Evolutionary conservation across 1,140 invertebrate genomes (phyloP).

Genomic region (Mactra quadrangularis): DNA sequence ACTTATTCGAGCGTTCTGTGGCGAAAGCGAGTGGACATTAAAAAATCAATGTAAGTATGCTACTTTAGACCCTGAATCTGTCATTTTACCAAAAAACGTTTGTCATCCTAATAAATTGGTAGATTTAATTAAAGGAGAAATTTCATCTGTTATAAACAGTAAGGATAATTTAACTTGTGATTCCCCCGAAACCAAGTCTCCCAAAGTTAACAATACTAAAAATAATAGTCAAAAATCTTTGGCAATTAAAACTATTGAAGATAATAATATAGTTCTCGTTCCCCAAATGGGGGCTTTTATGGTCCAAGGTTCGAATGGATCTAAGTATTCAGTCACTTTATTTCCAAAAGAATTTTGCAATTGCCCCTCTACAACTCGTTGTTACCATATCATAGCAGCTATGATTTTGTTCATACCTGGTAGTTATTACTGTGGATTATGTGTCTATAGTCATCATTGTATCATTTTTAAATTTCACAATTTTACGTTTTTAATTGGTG

Average conservation of each 20-base stretch:
- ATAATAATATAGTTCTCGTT: neutral
- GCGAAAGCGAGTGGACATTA: conserved; percentile 26
- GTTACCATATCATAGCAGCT: conserved; percentile 16
- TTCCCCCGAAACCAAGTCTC: neutral
- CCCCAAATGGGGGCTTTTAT: conserved; percentile 4
- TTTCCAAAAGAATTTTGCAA: neutral
- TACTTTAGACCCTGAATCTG: neutral
- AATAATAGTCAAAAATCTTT: neutral
- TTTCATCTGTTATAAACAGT: neutral
- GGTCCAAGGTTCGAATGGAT: neutral
- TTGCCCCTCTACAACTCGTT: neutral
- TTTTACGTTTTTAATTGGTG: too few relatives aligned
- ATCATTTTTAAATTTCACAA: too few relatives aligned
- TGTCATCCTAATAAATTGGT: neutral
- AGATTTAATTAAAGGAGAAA: conserved; percentile 2
- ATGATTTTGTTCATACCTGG: too few relatives aligned
- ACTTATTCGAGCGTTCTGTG: conserved; percentile 1
- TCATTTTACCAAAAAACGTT: conserved; percentile 2
- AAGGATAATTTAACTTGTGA: neutral
- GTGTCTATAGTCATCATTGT: too few relatives aligned
- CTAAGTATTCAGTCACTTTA: neutral
- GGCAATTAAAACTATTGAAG: neutral
- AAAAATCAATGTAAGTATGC: neutral
- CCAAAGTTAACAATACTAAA: neutral
- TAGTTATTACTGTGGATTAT: too few relatives aligned